These are phyloP conservation scores for Parambassis ranga DNA, from an alignment of 2,797 vertebrate genomes.

Conservation along the genomic window DNA sequence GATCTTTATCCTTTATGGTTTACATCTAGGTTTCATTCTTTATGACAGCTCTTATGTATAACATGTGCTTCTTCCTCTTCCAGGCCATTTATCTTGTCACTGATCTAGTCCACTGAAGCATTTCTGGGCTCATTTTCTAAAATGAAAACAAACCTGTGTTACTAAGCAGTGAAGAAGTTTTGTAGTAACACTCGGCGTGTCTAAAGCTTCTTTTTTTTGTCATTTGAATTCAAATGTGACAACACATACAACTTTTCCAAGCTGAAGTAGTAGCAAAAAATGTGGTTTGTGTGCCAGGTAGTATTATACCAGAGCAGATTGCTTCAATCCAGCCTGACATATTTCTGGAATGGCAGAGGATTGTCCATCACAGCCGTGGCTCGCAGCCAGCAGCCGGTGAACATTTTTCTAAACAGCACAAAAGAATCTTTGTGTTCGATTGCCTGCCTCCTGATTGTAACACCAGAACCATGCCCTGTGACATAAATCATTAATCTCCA, in stretches of 20 bases:
- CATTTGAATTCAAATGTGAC: constrained; percentile 40
- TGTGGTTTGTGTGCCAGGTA: constrained; percentile 55
- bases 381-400: constrained; percentile 38
- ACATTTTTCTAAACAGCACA: constrained; percentile 53
- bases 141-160: constrained; percentile 20
- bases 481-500: constrained; percentile 66
- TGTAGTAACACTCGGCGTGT: constrained; percentile 3
- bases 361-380: constrained; percentile 57
- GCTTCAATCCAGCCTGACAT: constrained; percentile 57
- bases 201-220: constrained; percentile 35
- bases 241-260: constrained; percentile 31
- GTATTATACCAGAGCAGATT: constrained; percentile 53
- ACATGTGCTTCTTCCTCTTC: neutral
- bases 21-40: constrained; percentile 8
- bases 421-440: constrained; percentile 57
- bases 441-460: constrained; percentile 44
- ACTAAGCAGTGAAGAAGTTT: constrained; percentile 1
- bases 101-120: neutral
- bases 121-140: neutral
- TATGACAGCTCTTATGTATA: neutral
- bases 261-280: constrained; percentile 50
- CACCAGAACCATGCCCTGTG: constrained; percentile 31
- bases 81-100: constrained; percentile 20
- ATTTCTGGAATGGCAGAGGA: constrained; percentile 60
- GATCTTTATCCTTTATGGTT: constrained; percentile 9